phyloP scores from a whole-genome alignment of 2,113 vertebrate genomes.

The Carollia perspicillata region DNA sequence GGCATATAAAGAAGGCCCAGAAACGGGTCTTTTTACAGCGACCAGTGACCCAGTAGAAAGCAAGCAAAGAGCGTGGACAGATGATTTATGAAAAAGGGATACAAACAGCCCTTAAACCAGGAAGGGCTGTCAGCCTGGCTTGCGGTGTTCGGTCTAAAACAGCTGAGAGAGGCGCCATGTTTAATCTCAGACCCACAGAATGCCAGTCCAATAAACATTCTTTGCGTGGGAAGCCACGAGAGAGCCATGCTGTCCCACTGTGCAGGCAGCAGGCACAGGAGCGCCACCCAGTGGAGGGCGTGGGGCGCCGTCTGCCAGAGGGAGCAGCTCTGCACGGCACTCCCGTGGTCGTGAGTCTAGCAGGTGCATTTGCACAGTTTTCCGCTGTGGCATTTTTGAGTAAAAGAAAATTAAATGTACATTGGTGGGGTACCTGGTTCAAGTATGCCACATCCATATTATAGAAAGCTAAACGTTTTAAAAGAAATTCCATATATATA shows the following conservation, averaged over 20 bases:
- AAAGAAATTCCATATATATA: neutral
- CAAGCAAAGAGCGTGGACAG: neutral
- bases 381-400: neutral
- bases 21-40: neutral
- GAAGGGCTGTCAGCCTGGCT: neutral
- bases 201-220: accelerated
- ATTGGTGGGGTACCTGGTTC: neutral
- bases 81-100: neutral
- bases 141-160: neutral
- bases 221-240: neutral
- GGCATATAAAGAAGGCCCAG: neutral
- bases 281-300: neutral
- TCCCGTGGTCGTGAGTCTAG: accelerated
- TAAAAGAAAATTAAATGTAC: neutral
- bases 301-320: accelerated
- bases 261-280: too few species aligned
- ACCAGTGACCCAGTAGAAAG: neutral
- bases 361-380: neutral
- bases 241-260: accelerated
- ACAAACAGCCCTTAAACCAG: accelerated
- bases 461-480: neutral
- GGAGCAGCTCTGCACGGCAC: neutral
- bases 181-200: too few species aligned
- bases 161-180: neutral
- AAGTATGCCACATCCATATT: neutral